Percentiles rank a stretch among this genome's conserved stretches.
phyloP scores from a whole-genome alignment of 53 echinoderm and acorn worm genomes.

The Echinometra lucunter region DNA sequence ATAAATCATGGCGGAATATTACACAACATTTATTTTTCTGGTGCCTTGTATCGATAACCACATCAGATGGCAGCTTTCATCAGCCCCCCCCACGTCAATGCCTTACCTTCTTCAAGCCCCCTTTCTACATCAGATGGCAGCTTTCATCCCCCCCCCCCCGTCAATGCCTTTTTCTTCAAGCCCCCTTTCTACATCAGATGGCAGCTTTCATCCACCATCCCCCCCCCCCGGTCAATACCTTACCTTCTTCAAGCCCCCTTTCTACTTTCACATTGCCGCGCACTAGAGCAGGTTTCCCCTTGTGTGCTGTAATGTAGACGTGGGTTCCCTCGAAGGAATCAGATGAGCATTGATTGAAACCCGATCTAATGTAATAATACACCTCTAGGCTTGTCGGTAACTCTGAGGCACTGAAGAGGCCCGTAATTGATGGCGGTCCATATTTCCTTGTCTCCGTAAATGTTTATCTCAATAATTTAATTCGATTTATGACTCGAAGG shows the following conservation, averaged over 20 bases:
- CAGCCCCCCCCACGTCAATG: background rate
- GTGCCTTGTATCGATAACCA: no score
- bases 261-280: background rate
- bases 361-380: slow-evolving; percentile 62
- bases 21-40: no score
- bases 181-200: background rate
- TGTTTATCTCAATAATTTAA: slow-evolving; percentile 58
- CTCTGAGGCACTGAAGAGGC: slow-evolving; percentile 24
- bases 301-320: slow-evolving; percentile 37
- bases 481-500: slow-evolving; percentile 58
- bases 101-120: background rate
- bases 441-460: slow-evolving; percentile 55
- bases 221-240: background rate
- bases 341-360: slow-evolving; percentile 64
- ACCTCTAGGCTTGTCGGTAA: slow-evolving; percentile 55
- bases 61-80: background rate
- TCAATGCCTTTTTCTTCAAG: background rate
- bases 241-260: background rate
- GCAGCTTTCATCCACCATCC: background rate
- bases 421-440: slow-evolving; percentile 54
- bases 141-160: background rate
- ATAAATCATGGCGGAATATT: no score
- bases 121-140: background rate
- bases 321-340: slow-evolving; percentile 17
- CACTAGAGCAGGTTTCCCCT: background rate